A percentile compares a stretch with the other conserved stretches of the same genome.
These are phyloP conservation scores for Gobio gobio DNA, from an alignment of 2,113 vertebrate genomes.

Conservation along the genomic window DNA sequence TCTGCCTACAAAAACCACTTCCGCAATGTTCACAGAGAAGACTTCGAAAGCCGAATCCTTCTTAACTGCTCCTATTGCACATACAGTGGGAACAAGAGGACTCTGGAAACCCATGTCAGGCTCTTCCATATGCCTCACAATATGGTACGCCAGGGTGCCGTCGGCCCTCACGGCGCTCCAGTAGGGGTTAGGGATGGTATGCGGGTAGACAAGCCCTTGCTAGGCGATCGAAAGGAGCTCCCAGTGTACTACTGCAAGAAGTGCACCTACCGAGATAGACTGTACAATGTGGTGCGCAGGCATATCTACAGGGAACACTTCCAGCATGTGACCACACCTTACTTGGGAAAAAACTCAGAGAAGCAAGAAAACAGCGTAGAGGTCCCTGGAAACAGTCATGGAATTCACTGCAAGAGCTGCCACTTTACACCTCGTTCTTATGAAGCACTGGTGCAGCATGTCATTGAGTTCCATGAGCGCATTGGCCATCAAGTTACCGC, in stretches of 20 bases:
- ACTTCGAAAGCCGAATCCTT: constrained; percentile 92
- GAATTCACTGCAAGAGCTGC: constrained; percentile 94
- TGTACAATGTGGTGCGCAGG: constrained; percentile 95
- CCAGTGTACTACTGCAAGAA: constrained; percentile 99
- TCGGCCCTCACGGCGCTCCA: constrained; percentile 49
- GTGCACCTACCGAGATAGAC: constrained; percentile 93
- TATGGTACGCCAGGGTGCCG: constrained; percentile 78
- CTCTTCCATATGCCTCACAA: constrained; percentile 93
- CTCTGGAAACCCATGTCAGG: constrained; percentile 96
- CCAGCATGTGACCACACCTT: constrained; percentile 93
- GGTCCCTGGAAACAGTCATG: constrained; percentile 78
- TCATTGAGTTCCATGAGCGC: constrained; percentile 95
- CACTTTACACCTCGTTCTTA: constrained; percentile 95
- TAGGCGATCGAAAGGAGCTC: constrained; percentile 87
- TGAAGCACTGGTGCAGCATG: constrained; percentile 95
- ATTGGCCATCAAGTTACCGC: constrained; percentile 97
- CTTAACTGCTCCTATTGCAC: constrained; percentile 97
- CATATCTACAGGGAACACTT: constrained; percentile 99
- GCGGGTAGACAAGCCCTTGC: constrained; percentile 82
- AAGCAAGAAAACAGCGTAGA: constrained; percentile 88
- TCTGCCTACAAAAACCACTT: constrained; percentile 99
- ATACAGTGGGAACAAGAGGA: constrained; percentile 94
- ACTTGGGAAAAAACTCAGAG: constrained; percentile 87
- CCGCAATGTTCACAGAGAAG: constrained; percentile 94
- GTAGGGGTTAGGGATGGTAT: constrained; percentile 63